These are phyloP conservation scores for Cossypha caffra DNA, from an alignment of 2,797 vertebrate genomes.

Conservation along the genomic window DNA sequence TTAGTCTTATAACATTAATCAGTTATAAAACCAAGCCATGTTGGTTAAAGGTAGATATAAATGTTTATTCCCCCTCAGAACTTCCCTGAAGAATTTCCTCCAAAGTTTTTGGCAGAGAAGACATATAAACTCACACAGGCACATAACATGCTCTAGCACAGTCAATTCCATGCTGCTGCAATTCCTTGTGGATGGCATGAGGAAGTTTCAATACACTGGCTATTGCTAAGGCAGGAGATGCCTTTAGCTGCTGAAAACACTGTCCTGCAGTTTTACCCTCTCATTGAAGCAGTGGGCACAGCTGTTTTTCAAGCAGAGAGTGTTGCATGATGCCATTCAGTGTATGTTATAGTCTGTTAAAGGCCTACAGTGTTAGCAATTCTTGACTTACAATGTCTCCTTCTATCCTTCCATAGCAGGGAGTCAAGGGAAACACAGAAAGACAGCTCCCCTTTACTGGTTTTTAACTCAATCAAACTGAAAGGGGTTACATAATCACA, in stretches of 20 bases:
- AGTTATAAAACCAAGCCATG: background rate
- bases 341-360: rapidly evolving
- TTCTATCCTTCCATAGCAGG: background rate
- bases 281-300: background rate
- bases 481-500: background rate
- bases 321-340: background rate
- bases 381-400: background rate
- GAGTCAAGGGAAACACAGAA: background rate
- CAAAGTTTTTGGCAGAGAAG: background rate
- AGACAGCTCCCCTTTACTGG: rapidly evolving
- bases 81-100: background rate
- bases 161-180: background rate
- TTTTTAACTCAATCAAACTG: background rate
- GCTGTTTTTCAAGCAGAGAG: background rate
- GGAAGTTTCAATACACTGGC: background rate
- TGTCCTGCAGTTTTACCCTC: background rate
- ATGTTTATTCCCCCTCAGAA: background rate
- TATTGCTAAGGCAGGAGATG: background rate
- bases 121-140: background rate
- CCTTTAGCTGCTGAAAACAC: background rate
- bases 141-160: rapidly evolving
- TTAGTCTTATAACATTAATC: background rate
- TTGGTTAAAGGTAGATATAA: background rate
- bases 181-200: background rate
- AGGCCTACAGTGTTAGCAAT: background rate